Evolutionary conservation across 2,113 vertebrate species (phyloP).

Genomic region (Eulacestoma nigropectus): DNA sequence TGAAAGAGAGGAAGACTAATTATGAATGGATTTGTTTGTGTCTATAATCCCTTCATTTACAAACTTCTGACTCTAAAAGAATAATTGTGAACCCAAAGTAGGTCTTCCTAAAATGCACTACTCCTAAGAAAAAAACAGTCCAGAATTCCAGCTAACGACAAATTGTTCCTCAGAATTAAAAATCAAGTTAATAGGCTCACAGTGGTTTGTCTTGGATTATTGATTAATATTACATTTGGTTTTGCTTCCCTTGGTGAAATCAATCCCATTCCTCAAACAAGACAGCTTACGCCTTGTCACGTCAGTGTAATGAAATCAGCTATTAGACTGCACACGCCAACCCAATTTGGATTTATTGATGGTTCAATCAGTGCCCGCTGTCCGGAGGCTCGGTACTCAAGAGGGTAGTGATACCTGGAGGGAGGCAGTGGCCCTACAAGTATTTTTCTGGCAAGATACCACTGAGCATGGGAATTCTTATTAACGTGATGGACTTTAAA

Average conservation of each 20-base stretch:
- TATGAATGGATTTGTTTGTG: not conserved
- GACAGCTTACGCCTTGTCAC: not conserved
- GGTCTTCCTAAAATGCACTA: not conserved
- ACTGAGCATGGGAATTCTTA: not conserved
- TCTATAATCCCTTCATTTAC: not conserved
- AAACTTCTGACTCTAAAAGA: not conserved
- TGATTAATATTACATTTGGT: conserved; percentile 28
- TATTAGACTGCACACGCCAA: not conserved
- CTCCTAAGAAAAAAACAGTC: not conserved
- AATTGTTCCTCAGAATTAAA: conserved; percentile 9
- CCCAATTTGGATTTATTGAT: not conserved
- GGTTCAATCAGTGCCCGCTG: not conserved
- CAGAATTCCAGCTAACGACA: conserved; percentile 25
- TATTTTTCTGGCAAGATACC: not conserved
- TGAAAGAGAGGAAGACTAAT: conserved; percentile 1
- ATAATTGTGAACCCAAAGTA: not conserved
- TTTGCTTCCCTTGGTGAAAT: conserved; percentile 41
- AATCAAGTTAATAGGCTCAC: not conserved
- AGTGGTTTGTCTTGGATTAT: conserved; percentile 30
- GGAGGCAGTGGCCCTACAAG: not conserved
- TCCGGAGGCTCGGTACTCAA: not conserved
- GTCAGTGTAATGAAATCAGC: not conserved
- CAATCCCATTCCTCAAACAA: conserved; percentile 5
- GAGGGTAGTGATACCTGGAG: not conserved
- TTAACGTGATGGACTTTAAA: not conserved